Percentiles rank a stretch among this genome's conserved stretches.
Conservation (phyloP, 2,113 vertebrate genomes). For the Psettodes erumei region DNA sequence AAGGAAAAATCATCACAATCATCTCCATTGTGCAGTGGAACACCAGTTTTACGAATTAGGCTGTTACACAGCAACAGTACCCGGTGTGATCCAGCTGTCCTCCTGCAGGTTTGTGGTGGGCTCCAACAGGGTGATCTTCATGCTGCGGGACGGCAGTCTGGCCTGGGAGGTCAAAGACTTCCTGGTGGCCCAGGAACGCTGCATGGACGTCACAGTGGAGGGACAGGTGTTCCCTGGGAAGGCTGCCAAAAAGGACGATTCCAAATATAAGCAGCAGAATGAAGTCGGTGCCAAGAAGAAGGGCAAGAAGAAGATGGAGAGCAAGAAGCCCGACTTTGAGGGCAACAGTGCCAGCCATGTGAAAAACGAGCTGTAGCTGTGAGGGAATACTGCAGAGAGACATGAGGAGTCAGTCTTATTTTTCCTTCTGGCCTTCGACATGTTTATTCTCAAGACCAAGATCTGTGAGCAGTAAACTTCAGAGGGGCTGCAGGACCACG, state of each 20-base stretch:
- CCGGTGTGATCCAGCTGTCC: not conserved
- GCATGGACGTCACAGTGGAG: slow-evolving; percentile 94
- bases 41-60: not conserved
- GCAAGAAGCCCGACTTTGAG: slow-evolving; percentile 66
- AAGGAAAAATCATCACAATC: too few relatives aligned
- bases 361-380: slow-evolving; percentile 92
- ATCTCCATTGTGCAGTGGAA: too few relatives aligned
- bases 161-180: slow-evolving; percentile 99
- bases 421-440: not conserved
- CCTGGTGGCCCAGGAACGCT: slow-evolving; percentile 90
- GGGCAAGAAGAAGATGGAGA: slow-evolving; percentile 81
- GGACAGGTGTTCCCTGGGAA: slow-evolving; percentile 96
- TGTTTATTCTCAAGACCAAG: not conserved
- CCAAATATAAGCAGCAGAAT: slow-evolving; percentile 79
- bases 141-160: slow-evolving; percentile 93
- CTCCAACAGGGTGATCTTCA: slow-evolving; percentile 95
- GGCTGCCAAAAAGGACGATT: slow-evolving; percentile 75
- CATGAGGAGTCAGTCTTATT: not conserved
- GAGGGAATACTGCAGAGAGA: slow-evolving; percentile 37
- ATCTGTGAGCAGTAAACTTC: not conserved
- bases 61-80: not conserved
- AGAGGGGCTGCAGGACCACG: not conserved
- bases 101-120: slow-evolving; percentile 94
- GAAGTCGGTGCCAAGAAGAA: slow-evolving; percentile 84
- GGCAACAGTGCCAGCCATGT: slow-evolving; percentile 81